phyloP scores from a whole-genome alignment of 2,113 vertebrate species.

The Xyliphius kryptos region DNA sequence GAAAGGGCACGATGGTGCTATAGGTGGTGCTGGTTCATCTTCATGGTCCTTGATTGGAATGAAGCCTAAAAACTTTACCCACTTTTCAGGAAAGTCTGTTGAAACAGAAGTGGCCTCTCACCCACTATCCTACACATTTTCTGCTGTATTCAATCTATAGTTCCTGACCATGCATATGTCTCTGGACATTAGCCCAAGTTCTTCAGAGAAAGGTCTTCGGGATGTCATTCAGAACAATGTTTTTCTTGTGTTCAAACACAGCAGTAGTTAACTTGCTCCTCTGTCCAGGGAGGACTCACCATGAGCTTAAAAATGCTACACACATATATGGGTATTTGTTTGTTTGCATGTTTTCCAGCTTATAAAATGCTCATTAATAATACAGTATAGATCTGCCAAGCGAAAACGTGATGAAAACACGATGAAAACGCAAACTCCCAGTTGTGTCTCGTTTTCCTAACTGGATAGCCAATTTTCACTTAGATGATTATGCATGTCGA shows the following conservation, averaged over 20 bases:
- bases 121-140: too few relatives aligned
- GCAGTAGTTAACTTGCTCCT: too few relatives aligned
- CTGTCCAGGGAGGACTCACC: background rate
- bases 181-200: background rate
- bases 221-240: too few relatives aligned
- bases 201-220: too few relatives aligned
- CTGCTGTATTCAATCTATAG: too few relatives aligned
- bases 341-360: conserved; percentile 14
- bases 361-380: background rate
- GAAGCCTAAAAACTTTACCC: too few relatives aligned
- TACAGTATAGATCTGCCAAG: background rate
- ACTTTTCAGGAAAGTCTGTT: background rate
- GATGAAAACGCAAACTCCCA: background rate
- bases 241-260: too few relatives aligned
- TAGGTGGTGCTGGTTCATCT: too few relatives aligned
- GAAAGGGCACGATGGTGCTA: too few relatives aligned
- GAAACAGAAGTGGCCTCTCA: too few relatives aligned
- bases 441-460: conserved; percentile 11
- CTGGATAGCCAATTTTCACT: conserved; percentile 20
- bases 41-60: too few relatives aligned
- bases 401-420: background rate
- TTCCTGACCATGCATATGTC: too few relatives aligned
- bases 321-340: background rate
- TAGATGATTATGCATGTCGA: conserved; percentile 17
- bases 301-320: background rate